These are phyloP conservation scores for Himantopus leucocephalus DNA, from an alignment of 2,113 vertebrate species.

Conservation along the genomic window DNA sequence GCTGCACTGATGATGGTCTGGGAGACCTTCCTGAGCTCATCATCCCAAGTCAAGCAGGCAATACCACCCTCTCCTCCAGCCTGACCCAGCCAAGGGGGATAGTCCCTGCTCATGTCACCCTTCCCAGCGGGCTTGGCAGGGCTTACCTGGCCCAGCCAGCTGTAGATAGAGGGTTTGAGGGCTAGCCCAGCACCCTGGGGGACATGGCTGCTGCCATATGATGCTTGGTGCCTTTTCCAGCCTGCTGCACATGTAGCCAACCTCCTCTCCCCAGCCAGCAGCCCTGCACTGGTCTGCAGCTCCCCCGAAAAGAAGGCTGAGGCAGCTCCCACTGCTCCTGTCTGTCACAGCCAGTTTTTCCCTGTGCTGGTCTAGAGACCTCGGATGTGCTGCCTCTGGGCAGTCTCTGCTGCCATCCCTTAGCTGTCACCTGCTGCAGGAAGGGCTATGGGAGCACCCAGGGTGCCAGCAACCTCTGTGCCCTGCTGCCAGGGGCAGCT, in stretches of 20 bases:
- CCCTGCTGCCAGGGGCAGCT: neutral
- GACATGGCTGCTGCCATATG: neutral
- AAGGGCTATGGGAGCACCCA: neutral
- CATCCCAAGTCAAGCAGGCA: neutral
- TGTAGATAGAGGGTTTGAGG: neutral
- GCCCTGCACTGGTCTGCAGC: neutral
- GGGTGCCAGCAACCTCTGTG: neutral
- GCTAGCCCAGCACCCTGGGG: neutral
- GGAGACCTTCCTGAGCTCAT: neutral
- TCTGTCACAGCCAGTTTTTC: neutral
- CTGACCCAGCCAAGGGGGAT: neutral
- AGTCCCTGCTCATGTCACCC: neutral
- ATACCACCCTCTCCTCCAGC: neutral
- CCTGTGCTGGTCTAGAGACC: neutral
- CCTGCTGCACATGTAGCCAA: neutral
- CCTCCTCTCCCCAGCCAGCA: neutral
- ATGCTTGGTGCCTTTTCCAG: neutral
- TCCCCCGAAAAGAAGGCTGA: neutral
- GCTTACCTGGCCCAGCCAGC: neutral
- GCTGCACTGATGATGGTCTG: neutral
- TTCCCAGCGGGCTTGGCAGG: neutral
- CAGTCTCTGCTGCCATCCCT: neutral
- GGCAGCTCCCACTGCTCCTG: neutral
- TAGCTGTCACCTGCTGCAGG: neutral
- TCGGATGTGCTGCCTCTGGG: neutral